Conservation (phyloP, 2,797 vertebrate species). For the Alectoris magna region DNA sequence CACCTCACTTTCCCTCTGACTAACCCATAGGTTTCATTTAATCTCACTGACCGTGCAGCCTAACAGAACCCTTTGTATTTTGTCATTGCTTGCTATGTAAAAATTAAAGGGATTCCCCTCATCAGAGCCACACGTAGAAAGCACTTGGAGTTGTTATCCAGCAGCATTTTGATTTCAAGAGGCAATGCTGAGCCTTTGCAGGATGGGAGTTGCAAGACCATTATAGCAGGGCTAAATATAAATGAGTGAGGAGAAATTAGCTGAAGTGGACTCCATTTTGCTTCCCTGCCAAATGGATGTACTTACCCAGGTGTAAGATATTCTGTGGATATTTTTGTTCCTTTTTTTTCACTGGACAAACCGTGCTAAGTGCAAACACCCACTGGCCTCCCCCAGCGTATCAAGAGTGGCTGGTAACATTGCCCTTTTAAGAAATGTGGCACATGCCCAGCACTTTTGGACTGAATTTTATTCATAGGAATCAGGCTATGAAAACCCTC, state of each 20-base stretch:
- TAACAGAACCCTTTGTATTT: neutral
- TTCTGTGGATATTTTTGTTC: neutral
- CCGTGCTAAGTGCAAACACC: slow-evolving; percentile 21
- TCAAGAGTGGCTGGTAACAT: slow-evolving; percentile 50
- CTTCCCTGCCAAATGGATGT: neutral
- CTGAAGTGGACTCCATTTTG: slow-evolving; percentile 16
- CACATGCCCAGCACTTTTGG: slow-evolving; percentile 44
- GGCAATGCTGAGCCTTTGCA: neutral
- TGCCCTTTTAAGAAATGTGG: slow-evolving; percentile 21
- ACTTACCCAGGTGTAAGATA: slow-evolving; percentile 6
- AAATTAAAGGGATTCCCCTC: neutral
- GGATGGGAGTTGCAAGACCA: neutral
- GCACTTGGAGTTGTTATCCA: neutral
- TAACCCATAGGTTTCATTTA: neutral
- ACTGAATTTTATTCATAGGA: slow-evolving; percentile 50
- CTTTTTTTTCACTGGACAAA: slow-evolving; percentile 32
- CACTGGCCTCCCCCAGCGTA: slow-evolving; percentile 13
- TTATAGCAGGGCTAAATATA: slow-evolving; percentile 21
- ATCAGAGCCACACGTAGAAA: neutral
- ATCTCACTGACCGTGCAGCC: neutral
- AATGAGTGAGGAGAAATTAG: slow-evolving; percentile 28
- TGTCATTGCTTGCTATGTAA: neutral
- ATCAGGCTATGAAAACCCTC: slow-evolving; percentile 9
- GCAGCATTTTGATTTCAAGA: slow-evolving; percentile 3
- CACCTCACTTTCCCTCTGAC: neutral